These are phyloP conservation scores for Cryptotermes secundus DNA, from an alignment of 1,140 invertebrate species.

Conservation along the genomic window DNA sequence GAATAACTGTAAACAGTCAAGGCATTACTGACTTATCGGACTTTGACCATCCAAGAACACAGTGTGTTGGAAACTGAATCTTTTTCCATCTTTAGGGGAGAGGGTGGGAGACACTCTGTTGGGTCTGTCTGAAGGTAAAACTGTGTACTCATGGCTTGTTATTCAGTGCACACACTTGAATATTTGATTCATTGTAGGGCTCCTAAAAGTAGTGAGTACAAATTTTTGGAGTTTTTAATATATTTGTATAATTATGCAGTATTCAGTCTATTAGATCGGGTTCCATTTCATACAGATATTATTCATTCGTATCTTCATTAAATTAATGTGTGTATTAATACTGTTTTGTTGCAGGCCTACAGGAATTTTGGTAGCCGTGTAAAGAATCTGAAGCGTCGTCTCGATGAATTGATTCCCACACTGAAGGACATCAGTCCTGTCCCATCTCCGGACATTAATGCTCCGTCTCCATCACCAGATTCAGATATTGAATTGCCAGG, in stretches of 20 bases:
- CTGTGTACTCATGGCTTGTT: too few species aligned
- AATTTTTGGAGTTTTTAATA: background rate
- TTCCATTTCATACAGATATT: constrained; percentile 12
- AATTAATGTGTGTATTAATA: constrained; percentile 20
- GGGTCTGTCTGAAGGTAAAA: too few species aligned
- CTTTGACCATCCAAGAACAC: too few species aligned
- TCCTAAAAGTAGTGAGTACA: too few species aligned
- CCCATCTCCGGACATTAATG: constrained; percentile 75
- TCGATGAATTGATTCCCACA: constrained; percentile 71
- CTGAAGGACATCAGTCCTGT: constrained; percentile 58
- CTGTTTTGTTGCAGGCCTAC: constrained; percentile 69
- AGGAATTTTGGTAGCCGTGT: constrained; percentile 87
- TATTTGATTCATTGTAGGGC: too few species aligned
- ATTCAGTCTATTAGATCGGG: background rate
- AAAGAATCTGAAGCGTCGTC: constrained; percentile 77
- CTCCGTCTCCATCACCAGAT: constrained; percentile 80
- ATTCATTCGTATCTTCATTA: constrained; percentile 21
- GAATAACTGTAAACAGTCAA: too few species aligned
- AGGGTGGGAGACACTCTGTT: too few species aligned
- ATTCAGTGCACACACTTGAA: too few species aligned
- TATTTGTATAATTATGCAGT: background rate
- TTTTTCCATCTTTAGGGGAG: too few species aligned
- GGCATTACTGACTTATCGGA: too few species aligned
- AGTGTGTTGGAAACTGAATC: too few species aligned
- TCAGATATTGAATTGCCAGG: constrained; percentile 73